phyloP scores from a whole-genome alignment of 2,888 invertebrate species.

The Litoditis marina region DNA sequence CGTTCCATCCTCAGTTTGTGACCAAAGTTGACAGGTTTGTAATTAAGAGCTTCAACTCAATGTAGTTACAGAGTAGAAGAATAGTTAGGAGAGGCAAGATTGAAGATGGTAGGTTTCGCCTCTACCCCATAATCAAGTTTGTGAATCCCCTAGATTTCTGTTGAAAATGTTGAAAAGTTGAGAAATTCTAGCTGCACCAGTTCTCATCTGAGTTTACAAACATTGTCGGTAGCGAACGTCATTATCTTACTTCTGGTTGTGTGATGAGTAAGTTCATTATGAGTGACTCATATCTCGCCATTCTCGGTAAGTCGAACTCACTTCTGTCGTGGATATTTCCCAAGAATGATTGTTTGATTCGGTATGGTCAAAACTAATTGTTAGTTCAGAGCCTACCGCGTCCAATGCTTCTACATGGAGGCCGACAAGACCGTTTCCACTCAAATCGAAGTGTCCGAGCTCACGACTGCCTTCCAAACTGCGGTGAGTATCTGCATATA shows the following conservation, averaged over 20 bases:
- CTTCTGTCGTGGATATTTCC: too few relatives aligned
- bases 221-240: too few relatives aligned
- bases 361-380: too few relatives aligned
- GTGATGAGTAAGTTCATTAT: too few relatives aligned
- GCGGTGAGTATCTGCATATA: conserved; percentile 47
- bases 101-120: background rate
- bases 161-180: background rate
- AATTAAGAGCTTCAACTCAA: background rate
- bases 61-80: background rate
- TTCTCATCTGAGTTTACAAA: too few relatives aligned
- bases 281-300: too few relatives aligned
- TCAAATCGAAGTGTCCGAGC: conserved; percentile 53
- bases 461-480: conserved; percentile 56
- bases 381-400: conserved; percentile 47
- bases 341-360: too few relatives aligned
- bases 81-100: background rate
- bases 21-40: conserved; percentile 38
- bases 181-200: background rate
- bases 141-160: background rate
- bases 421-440: conserved; percentile 55
- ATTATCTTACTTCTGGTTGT: too few relatives aligned
- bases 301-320: too few relatives aligned
- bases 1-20: conserved; percentile 58
- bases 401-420: conserved; percentile 60
- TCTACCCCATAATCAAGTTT: background rate